Percentiles rank a stretch among this genome's conserved stretches.
Conservation (phyloP, 2,113 vertebrate genomes). For the Siphamia tubifer region DNA sequence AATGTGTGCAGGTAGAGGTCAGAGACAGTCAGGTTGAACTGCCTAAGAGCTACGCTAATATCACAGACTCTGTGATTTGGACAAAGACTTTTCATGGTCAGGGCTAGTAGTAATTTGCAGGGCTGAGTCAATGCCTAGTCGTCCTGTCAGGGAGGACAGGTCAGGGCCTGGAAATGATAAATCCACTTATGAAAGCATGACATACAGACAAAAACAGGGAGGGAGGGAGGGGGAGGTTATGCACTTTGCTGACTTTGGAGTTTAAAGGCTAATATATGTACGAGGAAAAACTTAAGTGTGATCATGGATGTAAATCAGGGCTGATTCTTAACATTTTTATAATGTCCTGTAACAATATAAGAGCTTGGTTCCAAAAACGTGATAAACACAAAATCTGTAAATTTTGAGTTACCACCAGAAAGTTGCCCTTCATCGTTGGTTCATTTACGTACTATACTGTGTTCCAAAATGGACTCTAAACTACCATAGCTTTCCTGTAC, state of each 20-base stretch:
- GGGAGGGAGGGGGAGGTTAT: conserved; percentile 20
- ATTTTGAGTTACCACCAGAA: too few relatives aligned
- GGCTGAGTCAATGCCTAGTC: conserved; percentile 43
- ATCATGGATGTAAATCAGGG: too few relatives aligned
- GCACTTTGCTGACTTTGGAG: conserved; percentile 1
- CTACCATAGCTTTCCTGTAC: too few relatives aligned
- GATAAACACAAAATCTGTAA: too few relatives aligned
- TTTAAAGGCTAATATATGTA: neutral
- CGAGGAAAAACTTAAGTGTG: neutral
- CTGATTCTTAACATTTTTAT: too few relatives aligned
- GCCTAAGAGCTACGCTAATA: neutral
- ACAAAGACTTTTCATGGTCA: conserved; percentile 46
- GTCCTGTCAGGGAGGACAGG: conserved; percentile 51
- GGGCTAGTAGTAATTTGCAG: conserved; percentile 50
- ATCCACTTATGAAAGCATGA: conserved; percentile 55
- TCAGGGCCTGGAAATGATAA: conserved; percentile 67
- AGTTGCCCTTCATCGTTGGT: too few relatives aligned
- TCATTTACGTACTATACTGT: too few relatives aligned
- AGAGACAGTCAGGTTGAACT: conserved; percentile 4
- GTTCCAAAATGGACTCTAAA: too few relatives aligned
- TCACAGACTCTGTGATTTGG: conserved; percentile 25
- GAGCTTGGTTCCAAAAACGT: too few relatives aligned
- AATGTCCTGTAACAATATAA: too few relatives aligned
- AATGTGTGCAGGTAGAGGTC: conserved; percentile 7
- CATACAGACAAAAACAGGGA: conserved; percentile 19